Base-by-base conservation (phyloP, 2,797 vertebrate species). In the Molossus molossus region DNA sequence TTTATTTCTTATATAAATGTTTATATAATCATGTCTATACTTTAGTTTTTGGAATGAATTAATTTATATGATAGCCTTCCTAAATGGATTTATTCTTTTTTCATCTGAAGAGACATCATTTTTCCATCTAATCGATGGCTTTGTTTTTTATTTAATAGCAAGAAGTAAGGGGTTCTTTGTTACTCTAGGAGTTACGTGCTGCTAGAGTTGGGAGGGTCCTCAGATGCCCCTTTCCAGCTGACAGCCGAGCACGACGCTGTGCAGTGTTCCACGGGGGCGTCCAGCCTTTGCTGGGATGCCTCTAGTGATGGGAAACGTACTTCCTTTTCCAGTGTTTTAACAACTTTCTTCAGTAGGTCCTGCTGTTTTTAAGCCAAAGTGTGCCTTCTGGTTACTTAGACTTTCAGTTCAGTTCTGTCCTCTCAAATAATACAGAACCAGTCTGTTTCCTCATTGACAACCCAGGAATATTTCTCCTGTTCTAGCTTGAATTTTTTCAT, bases 31-130 rank as follows among this genome's bases (percentile, higher is more conserved):
- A 23, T 29, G n/a, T n/a, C 25, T 88, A 0, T 58, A n/a, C 58
- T 95, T 33, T 12, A 37, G 48, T 86, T 91, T 93, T 70, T 85
- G 62, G 37, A 57, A 60, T 84, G 79, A 92, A 75, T 90, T 27
- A 69, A 89, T 64, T 58, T 75, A 33, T 70, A 9, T 60, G 73
- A 55, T 60, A 13, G 13, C 57, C 40, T 92, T 92, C 55, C 29
- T 70, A 72, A 94, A 27, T 45, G 72, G 65, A 33, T 15, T 11
- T 60, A 55, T 88, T 9, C 37, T 70, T 72, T 48, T 45, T 67
- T 65, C 40, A 37, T 75, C 45, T 79, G 67, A 27, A 83, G 33
- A 87, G 57, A 12, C 23, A n/a, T 81, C 12, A 25, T 37, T 91
- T 85, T 93, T 45, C 48, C 20, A 3, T 45, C 33, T 37, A 6